These are phyloP conservation scores for Orgyia antiqua DNA, from an alignment of 2,888 invertebrate species.

Conservation along the genomic window DNA sequence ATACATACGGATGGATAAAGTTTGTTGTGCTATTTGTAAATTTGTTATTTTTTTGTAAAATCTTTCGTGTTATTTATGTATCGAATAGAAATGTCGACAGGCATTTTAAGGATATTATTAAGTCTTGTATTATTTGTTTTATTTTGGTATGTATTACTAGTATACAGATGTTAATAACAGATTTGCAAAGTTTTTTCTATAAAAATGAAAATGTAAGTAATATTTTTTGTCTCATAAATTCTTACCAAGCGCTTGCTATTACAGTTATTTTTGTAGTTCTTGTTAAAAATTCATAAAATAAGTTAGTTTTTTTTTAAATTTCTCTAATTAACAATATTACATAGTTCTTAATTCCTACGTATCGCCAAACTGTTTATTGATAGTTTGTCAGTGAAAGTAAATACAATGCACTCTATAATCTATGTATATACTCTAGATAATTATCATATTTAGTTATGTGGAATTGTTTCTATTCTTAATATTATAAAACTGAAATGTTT, in stretches of 20 bases:
- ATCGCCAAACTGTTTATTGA: too few species aligned
- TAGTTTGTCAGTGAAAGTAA: too few species aligned
- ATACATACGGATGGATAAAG: conserved; percentile 34
- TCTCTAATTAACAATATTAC: too few species aligned
- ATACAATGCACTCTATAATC: too few species aligned
- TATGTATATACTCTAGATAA: too few species aligned
- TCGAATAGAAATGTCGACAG: conserved; percentile 6
- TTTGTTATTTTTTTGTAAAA: conserved; percentile 37
- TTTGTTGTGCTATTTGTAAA: conserved; percentile 41
- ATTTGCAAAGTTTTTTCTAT: conserved; percentile 28
- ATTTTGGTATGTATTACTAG: conserved; percentile 44
- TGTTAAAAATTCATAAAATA: conserved; percentile 10
- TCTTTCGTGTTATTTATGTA: conserved; percentile 39
- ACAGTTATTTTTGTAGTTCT: conserved; percentile 27
- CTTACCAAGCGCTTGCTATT: conserved; percentile 25
- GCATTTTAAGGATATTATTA: conserved; percentile 16
- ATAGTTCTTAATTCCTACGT: too few species aligned
- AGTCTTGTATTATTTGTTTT: conserved; percentile 34
- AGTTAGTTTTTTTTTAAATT: too few species aligned
- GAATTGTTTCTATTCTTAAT: too few species aligned
- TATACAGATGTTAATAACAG: conserved; percentile 45
- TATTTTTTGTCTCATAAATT: conserved; percentile 23
- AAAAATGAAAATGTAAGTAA: background rate
- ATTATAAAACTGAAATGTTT: too few species aligned
- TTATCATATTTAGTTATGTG: too few species aligned